Evolutionary conservation across 2,888 invertebrate species (phyloP).

Genomic region (Sminthurides aquaticus): DNA sequence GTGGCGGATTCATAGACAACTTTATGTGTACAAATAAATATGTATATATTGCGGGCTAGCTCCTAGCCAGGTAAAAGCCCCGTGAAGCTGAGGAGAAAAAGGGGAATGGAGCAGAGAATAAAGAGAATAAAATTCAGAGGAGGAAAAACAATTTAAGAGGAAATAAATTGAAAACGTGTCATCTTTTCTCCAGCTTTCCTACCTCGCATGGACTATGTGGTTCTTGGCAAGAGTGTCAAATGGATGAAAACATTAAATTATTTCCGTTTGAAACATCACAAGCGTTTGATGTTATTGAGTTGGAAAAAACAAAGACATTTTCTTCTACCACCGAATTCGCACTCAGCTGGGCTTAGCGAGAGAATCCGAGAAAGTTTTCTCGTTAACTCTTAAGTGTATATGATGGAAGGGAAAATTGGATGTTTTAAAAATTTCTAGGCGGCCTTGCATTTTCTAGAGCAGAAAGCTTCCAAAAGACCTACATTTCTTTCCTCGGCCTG

Average conservation of each 20-base stretch:
- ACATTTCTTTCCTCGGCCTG: not conserved
- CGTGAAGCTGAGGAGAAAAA: not conserved
- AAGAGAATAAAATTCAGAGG: not conserved
- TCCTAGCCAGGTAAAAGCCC: no score
- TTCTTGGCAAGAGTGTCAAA: constrained; percentile 3
- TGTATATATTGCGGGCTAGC: no score
- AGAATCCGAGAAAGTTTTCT: not conserved
- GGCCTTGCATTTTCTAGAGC: not conserved
- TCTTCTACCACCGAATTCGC: not conserved
- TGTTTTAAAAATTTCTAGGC: not conserved
- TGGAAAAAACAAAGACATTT: constrained; percentile 5
- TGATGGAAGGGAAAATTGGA: constrained; percentile 1
- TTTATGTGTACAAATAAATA: no score
- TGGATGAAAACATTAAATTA: constrained; percentile 9
- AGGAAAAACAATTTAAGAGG: constrained; percentile 4
- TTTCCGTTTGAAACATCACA: constrained; percentile 7
- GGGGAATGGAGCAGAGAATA: not conserved
- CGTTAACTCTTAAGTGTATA: not conserved
- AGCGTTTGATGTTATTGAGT: constrained; percentile 5
- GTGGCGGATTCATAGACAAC: no score
- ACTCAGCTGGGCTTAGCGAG: not conserved
- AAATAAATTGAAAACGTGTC: constrained; percentile 10
- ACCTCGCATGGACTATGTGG: not conserved
- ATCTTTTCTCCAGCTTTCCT: not conserved
- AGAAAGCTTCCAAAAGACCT: not conserved